A percentile compares a stretch with the other conserved stretches of the same genome.
Conservation (phyloP, 1,140 invertebrate species). For the Trichomalopsis sarcophagae region DNA sequence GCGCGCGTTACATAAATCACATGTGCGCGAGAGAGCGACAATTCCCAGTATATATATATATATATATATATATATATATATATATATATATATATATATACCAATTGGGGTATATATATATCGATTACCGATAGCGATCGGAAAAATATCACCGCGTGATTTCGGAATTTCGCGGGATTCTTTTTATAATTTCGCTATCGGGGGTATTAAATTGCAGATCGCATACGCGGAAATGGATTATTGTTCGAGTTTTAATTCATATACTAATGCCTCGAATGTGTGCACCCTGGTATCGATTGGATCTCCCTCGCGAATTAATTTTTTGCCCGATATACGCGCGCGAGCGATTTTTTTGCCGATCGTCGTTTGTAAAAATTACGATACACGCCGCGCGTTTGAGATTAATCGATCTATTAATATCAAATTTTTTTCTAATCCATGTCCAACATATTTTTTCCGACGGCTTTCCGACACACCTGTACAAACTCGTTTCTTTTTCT, state of each 20-base stretch:
- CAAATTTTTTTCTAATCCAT: not conserved
- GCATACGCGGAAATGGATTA: not conserved
- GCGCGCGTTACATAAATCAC: constrained; percentile 2
- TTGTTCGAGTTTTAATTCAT: not conserved
- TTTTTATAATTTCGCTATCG: not conserved
- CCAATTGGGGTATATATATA: not conserved
- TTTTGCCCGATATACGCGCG: too few species aligned
- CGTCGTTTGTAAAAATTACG: too few species aligned
- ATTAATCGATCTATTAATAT: not conserved
- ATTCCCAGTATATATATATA: not conserved
- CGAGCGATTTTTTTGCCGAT: too few species aligned
- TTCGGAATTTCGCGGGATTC: too few species aligned
- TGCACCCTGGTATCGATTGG: not conserved
- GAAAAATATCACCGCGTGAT: too few species aligned
- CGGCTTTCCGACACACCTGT: not conserved
- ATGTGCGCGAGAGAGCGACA: not conserved
- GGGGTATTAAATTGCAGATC: not conserved
- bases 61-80: too few species aligned
- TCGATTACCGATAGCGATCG: not conserved
- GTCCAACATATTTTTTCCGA: not conserved
- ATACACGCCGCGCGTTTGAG: not conserved
- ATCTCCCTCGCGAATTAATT: not conserved
- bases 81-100: too few species aligned
- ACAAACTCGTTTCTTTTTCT: not conserved
- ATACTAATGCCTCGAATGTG: not conserved